phyloP scores from a whole-genome alignment of 1,140 invertebrate genomes.

The Drosophila tropicalis region DNA sequence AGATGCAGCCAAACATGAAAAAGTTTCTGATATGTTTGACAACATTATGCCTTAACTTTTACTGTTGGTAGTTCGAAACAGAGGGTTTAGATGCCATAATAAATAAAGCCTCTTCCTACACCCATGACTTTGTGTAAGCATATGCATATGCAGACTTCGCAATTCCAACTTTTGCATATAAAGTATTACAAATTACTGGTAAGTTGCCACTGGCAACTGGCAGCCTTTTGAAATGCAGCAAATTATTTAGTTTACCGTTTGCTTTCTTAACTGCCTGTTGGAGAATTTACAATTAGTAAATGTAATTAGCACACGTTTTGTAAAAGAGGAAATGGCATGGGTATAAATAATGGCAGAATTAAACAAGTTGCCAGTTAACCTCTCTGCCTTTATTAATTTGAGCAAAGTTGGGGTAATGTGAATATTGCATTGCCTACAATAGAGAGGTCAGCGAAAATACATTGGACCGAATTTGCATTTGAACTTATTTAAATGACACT shows the following conservation, averaged over 20 bases:
- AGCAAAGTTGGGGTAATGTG: slow-evolving; percentile 37
- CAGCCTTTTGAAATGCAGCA: slow-evolving; percentile 59
- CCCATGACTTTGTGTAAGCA: no score
- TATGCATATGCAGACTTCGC: not conserved
- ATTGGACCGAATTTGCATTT: not conserved
- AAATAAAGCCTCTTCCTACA: no score
- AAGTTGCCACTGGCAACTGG: slow-evolving; percentile 66
- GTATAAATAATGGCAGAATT: slow-evolving; percentile 69
- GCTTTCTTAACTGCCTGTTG: slow-evolving; percentile 21
- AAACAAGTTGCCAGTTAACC: slow-evolving; percentile 42
- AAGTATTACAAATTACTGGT: slow-evolving; percentile 74
- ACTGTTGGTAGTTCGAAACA: no score
- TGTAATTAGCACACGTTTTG: slow-evolving; percentile 66
- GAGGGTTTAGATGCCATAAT: no score
- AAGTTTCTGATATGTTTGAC: no score
- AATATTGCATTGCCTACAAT: slow-evolving; percentile 8
- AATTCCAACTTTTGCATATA: slow-evolving; percentile 49
- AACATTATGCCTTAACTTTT: no score
- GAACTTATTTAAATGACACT: not conserved
- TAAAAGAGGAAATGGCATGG: slow-evolving; percentile 53
- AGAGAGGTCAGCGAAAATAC: not conserved
- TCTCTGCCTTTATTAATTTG: not conserved
- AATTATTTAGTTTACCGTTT: slow-evolving; percentile 54
- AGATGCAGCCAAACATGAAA: no score
- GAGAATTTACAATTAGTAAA: slow-evolving; percentile 39